Evolutionary conservation across 2,888 invertebrate species (phyloP).

Genomic region (Prenolepis imparis): DNA sequence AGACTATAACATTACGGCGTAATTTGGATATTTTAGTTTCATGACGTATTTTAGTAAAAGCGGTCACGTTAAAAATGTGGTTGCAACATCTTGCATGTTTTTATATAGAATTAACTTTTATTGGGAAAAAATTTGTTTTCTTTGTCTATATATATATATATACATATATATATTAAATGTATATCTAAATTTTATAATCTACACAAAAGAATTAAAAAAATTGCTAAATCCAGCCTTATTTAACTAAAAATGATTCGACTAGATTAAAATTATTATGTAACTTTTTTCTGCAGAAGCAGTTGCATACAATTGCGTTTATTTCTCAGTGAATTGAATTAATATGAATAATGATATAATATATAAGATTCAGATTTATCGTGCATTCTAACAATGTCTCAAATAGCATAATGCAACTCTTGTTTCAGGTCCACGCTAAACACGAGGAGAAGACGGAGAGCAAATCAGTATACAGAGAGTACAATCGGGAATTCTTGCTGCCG

Average conservation of each 20-base stretch:
- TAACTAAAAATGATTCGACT: not conserved
- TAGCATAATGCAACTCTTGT: constrained; percentile 16
- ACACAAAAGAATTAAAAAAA: not conserved
- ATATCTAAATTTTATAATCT: not conserved
- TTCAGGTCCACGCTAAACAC: constrained; percentile 98
- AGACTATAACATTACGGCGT: not conserved
- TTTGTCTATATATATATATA: too few species aligned
- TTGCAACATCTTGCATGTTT: not conserved
- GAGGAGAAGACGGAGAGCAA: constrained; percentile 99
- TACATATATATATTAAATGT: not conserved
- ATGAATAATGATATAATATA: not conserved
- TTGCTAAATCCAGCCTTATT: not conserved
- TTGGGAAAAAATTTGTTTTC: not conserved
- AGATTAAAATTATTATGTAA: not conserved
- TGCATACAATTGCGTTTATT: not conserved
- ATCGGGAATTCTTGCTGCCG: constrained; percentile 98
- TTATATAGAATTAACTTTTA: not conserved
- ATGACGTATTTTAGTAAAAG: not conserved
- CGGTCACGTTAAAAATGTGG: not conserved
- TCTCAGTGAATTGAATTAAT: not conserved
- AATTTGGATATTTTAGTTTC: constrained; percentile 40
- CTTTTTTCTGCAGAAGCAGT: not conserved
- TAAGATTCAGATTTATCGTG: not conserved
- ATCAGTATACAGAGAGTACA: constrained; percentile 99
- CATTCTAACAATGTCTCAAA: not conserved